Conservation (phyloP, 2,888 invertebrate species). For the Ptilodon capucinus region DNA sequence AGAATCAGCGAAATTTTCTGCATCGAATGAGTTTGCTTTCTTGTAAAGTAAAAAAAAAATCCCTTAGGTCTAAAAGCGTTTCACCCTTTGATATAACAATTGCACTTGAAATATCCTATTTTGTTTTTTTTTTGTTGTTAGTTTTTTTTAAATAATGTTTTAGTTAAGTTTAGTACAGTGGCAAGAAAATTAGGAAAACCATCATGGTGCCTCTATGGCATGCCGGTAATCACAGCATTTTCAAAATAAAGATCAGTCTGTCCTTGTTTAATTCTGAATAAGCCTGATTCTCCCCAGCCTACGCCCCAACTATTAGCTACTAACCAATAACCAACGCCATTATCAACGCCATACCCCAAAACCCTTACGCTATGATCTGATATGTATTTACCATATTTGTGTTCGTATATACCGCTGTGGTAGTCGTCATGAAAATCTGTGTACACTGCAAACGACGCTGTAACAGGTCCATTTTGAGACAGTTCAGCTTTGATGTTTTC, state of each 20-base stretch:
- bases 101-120: no score
- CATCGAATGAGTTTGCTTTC: no score
- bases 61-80: no score
- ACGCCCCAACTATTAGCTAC: slow-evolving; percentile 16
- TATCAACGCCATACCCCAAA: slow-evolving; percentile 21
- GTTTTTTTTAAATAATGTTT: no score
- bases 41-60: no score
- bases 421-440: background rate
- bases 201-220: no score
- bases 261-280: slow-evolving; percentile 6
- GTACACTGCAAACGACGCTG: background rate
- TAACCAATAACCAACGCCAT: slow-evolving; percentile 15
- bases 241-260: slow-evolving; percentile 1
- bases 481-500: slow-evolving; percentile 19
- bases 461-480: slow-evolving; percentile 13
- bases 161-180: no score
- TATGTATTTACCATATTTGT: rapidly evolving
- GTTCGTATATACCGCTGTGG: slow-evolving; percentile 9
- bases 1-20: no score
- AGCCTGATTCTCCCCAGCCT: slow-evolving; percentile 14
- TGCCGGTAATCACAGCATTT: background rate
- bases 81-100: no score
- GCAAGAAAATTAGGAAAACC: no score
- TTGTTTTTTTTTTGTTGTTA: no score
- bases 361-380: slow-evolving; percentile 10